phyloP scores from a whole-genome alignment of 2,113 vertebrate genomes.

The Dendrocopos noguchii region DNA sequence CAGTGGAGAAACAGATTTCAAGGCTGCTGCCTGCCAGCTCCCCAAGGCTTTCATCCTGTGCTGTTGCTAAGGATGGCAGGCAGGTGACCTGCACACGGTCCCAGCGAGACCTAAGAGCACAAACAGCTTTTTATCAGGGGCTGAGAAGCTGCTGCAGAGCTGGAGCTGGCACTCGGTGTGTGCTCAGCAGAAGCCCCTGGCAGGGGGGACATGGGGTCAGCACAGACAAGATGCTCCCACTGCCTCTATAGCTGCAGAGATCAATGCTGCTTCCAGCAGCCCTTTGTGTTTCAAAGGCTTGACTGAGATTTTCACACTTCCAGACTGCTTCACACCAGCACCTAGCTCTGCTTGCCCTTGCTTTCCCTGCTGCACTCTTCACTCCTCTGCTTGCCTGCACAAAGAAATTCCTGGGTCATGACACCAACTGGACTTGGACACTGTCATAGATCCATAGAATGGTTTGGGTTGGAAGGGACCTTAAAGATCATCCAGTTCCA shows the following conservation, averaged over 20 bases:
- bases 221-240: not conserved
- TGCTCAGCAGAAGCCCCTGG: not conserved
- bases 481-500: no score
- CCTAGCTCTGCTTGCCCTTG: not conserved
- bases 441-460: no score
- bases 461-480: no score
- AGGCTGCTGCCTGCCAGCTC: not conserved
- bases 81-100: not conserved
- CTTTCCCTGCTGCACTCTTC: not conserved
- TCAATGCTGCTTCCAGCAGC: not conserved
- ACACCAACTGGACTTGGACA: not conserved
- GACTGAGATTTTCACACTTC: not conserved
- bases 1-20: not conserved
- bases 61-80: not conserved
- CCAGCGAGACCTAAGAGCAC: not conserved
- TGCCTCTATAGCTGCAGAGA: not conserved
- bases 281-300: not conserved
- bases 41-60: not conserved
- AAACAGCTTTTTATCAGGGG: not conserved
- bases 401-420: not conserved
- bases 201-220: not conserved
- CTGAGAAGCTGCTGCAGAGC: not conserved
- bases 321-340: not conserved
- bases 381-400: not conserved
- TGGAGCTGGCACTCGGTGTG: not conserved